Evolutionary conservation across 2,797 vertebrate species (phyloP).

Genomic region (Xerus rutilus): DNA sequence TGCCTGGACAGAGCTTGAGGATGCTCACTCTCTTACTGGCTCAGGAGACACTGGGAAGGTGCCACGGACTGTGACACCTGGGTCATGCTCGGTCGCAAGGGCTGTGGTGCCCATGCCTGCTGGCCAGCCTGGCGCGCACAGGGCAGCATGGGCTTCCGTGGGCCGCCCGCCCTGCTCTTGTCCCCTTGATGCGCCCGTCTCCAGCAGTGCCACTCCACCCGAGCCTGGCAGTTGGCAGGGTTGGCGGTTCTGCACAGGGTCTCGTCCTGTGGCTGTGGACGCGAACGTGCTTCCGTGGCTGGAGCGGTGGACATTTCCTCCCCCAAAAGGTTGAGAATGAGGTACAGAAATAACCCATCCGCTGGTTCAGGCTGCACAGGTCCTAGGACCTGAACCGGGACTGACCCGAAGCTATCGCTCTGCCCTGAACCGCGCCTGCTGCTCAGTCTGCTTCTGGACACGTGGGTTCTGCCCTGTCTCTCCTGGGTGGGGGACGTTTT

Average conservation of each 20-base stretch:
- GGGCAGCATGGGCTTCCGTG: slow-evolving; percentile 44
- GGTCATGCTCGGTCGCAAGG: slow-evolving; percentile 86
- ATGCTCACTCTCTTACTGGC: not conserved
- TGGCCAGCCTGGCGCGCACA: slow-evolving; percentile 84
- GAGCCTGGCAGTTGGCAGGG: too few species aligned
- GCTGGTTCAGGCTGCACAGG: not conserved
- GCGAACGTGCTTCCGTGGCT: fast-evolving
- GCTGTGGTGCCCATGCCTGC: slow-evolving; percentile 83
- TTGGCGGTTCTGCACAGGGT: too few species aligned
- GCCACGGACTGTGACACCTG: not conserved
- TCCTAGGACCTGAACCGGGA: not conserved
- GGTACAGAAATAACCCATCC: not conserved
- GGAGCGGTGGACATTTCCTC: fast-evolving
- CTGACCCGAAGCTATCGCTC: not conserved
- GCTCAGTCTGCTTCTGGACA: not conserved
- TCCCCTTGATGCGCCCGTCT: slow-evolving; percentile 84
- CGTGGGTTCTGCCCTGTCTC: not conserved
- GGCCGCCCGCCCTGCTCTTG: not conserved
- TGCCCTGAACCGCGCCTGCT: too few species aligned
- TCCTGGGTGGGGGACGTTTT: not conserved
- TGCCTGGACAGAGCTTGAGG: not conserved
- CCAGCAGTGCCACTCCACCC: slow-evolving; percentile 83
- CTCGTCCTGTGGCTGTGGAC: too few species aligned
- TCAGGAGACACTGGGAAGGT: not conserved
- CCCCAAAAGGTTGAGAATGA: not conserved